Base-by-base conservation (phyloP, 2,888 invertebrate species). In the Lepidonotus clava region DNA sequence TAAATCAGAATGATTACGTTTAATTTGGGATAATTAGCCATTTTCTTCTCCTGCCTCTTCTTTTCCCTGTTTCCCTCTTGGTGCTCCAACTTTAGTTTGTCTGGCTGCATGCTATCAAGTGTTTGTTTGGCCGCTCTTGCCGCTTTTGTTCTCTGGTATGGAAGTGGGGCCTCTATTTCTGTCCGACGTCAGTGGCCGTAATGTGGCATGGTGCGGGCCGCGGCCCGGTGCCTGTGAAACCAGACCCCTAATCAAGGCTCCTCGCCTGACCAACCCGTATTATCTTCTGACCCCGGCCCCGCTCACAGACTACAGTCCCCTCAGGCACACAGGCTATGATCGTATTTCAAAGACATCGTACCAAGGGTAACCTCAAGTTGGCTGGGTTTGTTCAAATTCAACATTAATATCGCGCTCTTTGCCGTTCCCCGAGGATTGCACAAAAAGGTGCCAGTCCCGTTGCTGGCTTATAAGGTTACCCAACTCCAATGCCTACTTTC, bases 231-330 rank as follows among this genome's bases (percentile, higher is more conserved):
- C 71, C 11, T n/a, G 56, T 56, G 46, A 46, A 56, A 56, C 18
- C 18, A 34, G 34, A 34, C 8, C 71, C n/a, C 18, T 36, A 14
- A 34, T 38, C 0, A n/a, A 71, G 46, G 21, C 71, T 5, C n/a
- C 38, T 71, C 38, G 71, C 71, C 71, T 71, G 71, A 71, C 71
- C 71, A 71, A 21, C 71, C 8, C 14, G 14, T 71, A 71, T 71
- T 71, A 71, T 6, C 36, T 11, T 71, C 11, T 71, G 36, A 38
- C 38, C 71, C 71, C 61, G 28, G 28, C 28, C 38, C 11, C 8
- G 38, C 71, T 38, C 11, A 21, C 38, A n/a, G 36, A 34, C 36
- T 21, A n/a, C 38, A 28, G 14, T 34, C n/a, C n/a, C 38, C 71
- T 32, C 32, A 5, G 66, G 66, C 66, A 66, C 34, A 4, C 6